These are phyloP conservation scores for Alloscopus bannaensis DNA, from an alignment of 2,888 invertebrate genomes.

Conservation along the genomic window DNA sequence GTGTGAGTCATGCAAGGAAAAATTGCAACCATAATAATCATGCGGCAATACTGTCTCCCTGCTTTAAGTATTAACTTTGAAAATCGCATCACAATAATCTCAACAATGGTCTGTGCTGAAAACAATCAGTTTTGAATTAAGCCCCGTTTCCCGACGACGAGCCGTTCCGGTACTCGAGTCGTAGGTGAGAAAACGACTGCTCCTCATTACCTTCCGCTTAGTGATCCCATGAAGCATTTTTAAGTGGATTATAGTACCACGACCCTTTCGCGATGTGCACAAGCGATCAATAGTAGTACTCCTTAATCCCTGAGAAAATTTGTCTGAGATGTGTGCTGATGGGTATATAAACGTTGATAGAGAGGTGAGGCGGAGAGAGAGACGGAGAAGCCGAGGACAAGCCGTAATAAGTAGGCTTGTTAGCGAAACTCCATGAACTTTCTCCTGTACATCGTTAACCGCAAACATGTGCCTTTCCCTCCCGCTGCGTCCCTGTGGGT, in stretches of 20 bases:
- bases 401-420: constrained; percentile 4
- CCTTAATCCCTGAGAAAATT: constrained; percentile 47
- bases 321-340: no score
- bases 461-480: background rate
- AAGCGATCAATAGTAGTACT: constrained; percentile 46
- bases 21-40: no score
- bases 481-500: constrained; percentile 1
- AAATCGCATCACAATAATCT: no score
- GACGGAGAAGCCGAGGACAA: background rate
- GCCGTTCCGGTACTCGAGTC: no score
- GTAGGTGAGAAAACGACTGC: no score
- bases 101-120: no score
- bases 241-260: constrained; percentile 3
- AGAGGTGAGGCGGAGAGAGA: constrained; percentile 1
- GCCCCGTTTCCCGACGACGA: no score
- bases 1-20: no score
- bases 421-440: constrained; percentile 23
- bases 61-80: no score
- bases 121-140: no score
- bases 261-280: background rate
- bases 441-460: constrained; percentile 1
- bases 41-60: no score
- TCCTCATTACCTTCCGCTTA: no score
- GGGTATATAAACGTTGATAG: constrained; percentile 50
- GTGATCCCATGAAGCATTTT: background rate